A percentile compares a stretch with the other conserved stretches of the same genome.
Conservation (phyloP, 2,113 vertebrate genomes). For the Ctenomys sociabilis region DNA sequence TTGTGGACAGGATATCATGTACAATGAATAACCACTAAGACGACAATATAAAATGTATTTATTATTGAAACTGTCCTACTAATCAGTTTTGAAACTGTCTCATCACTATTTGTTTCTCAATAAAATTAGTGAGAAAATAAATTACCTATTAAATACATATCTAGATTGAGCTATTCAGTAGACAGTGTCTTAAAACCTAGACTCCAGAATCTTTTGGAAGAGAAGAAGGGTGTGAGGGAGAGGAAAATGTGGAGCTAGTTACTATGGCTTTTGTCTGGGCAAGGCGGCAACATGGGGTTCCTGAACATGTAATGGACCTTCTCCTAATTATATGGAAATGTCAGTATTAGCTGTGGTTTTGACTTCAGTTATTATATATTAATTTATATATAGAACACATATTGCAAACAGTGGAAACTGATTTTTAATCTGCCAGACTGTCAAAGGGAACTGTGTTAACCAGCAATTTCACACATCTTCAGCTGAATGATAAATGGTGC, state of each 20-base stretch:
- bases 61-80: too few relatives aligned
- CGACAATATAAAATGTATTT: too few relatives aligned
- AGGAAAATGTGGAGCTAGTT: background rate
- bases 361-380: slow-evolving; percentile 62
- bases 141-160: background rate
- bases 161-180: background rate
- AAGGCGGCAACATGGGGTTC: background rate
- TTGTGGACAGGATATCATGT: too few relatives aligned
- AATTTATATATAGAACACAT: slow-evolving; percentile 61
- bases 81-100: too few relatives aligned
- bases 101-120: too few relatives aligned
- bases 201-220: background rate
- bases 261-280: background rate
- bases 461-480: slow-evolving; percentile 72
- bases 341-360: slow-evolving; percentile 69
- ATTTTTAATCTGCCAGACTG: slow-evolving; percentile 63
- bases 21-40: too few relatives aligned
- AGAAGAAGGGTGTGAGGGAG: background rate
- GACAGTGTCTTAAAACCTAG: background rate
- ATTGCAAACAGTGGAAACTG: slow-evolving; percentile 59
- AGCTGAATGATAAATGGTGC: slow-evolving; percentile 66
- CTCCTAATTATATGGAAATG: slow-evolving; percentile 33
- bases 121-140: too few relatives aligned
- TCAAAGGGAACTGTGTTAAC: slow-evolving; percentile 71
- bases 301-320: background rate